Conservation (phyloP, 2,797 vertebrate species). For the Astyanax mexicanus region DNA sequence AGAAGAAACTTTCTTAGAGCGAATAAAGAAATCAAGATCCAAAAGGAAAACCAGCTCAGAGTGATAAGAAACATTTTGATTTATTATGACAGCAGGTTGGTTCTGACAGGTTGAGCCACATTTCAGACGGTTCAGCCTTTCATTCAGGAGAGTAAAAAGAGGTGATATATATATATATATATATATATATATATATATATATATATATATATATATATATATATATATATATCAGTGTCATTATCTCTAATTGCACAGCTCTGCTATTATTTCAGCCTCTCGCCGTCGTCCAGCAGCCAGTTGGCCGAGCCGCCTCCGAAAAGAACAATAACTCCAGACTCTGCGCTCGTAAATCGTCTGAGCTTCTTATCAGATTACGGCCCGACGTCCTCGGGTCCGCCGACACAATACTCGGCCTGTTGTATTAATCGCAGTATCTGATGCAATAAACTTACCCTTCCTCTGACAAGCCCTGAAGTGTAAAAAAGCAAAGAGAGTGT, state of each 20-base stretch:
- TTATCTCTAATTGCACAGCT: neutral
- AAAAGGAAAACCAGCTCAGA: no score
- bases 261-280: neutral
- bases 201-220: no score
- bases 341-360: conserved; percentile 45
- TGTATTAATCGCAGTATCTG: conserved; percentile 8
- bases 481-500: conserved; percentile 1
- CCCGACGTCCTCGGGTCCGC: conserved; percentile 2
- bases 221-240: neutral
- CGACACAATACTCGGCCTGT: conserved; percentile 22
- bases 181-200: no score
- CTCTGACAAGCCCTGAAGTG: conserved; percentile 17
- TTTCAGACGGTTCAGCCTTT: neutral
- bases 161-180: no score
- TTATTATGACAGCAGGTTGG: no score
- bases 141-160: neutral
- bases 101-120: neutral
- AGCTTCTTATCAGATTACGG: conserved; percentile 49
- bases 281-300: neutral
- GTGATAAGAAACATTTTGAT: no score
- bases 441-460: conserved; percentile 17
- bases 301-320: conserved; percentile 25
- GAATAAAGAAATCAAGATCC: no score
- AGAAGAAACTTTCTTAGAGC: no score
- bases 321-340: conserved; percentile 44